Evolutionary conservation across 1,140 invertebrate genomes (phyloP), one percentile per base, ranked within the genome.

Genomic region (Sarcophaga bullata): DNA sequence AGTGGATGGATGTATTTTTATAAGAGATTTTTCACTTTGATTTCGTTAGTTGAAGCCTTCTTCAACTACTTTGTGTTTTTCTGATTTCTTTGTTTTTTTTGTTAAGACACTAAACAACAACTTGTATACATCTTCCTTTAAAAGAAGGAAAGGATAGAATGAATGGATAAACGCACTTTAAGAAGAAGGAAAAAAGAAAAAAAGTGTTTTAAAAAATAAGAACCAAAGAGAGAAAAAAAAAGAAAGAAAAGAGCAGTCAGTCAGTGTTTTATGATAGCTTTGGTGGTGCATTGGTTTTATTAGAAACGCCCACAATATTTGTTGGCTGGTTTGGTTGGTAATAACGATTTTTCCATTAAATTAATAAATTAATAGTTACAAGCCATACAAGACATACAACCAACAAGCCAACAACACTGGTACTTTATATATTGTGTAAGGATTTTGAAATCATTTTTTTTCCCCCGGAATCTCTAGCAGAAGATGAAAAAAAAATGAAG

Each of bases 351-450:
- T 86, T 85, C 87, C 87, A 89, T 89, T 89, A 89, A 89, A 89
- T 89, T 89, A 89, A 89, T 89, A 89, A 89, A 89, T 89, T 89
- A 89, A 89, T 89, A 86, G 85, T 86, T 87, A 87, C 87, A 85
- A 87, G 85, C 83, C 73, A 75, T 11, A 75, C 25, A n/a, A 11
- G 13, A 1, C 54, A 37, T 37, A 37, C 25, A 37, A 37, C 25
- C 25, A 37, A 37, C 25, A 37, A 37, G 25, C 25, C 25, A 37
- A 37, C 25, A 37, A 37, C 25, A 37, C 1, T 2, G 25, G 25
- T 37, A 37, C 25, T 37, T n/a, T n/a, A n/a, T n/a, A n/a, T n/a
- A n/a, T n/a, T n/a, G n/a, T 4, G 25, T 37, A 37, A 37, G 25
- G 25, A 37, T 37, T 37, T 37, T 37, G 1, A 37, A 37, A 37